Conservation (phyloP, 92 coral and sea anemone species). For the Paragorgia papillata region DNA sequence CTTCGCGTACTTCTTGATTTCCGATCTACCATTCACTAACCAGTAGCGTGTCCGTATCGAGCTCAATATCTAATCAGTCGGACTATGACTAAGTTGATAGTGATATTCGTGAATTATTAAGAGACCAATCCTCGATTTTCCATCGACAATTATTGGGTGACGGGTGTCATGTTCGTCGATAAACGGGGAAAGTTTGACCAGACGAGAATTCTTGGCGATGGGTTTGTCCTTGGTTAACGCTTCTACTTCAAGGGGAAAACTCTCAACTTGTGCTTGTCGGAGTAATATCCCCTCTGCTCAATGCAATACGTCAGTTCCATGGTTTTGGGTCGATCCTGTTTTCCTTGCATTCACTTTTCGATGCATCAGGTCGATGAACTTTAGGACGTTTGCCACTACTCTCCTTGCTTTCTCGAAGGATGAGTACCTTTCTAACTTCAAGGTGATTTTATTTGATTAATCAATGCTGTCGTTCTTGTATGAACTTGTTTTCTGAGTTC, state of each 20-base stretch:
- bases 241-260: constrained; percentile 13
- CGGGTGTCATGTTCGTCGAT: constrained; percentile 14
- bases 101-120: constrained; percentile 19
- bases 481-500: constrained; percentile 22
- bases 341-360: background rate
- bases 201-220: constrained; percentile 39
- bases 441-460: constrained; percentile 3
- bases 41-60: constrained; percentile 36
- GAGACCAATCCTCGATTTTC: constrained; percentile 24
- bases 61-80: constrained; percentile 16
- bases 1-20: constrained; percentile 21
- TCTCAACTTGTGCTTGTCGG: constrained; percentile 24
- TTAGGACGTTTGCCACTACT: constrained; percentile 53
- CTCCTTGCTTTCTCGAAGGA: constrained; percentile 51
- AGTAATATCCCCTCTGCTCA: constrained; percentile 36
- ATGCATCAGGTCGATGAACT: constrained; percentile 41
- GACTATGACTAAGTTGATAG: constrained; percentile 34
- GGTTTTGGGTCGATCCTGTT: background rate
- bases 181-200: constrained; percentile 24
- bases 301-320: constrained; percentile 12
- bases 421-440: constrained; percentile 46
- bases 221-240: constrained; percentile 14
- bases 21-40: constrained; percentile 31
- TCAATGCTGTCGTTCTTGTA: constrained; percentile 6
- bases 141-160: constrained; percentile 31